Percentiles rank a stretch among this genome's conserved stretches.
Evolutionary conservation across 2,113 vertebrate species (phyloP).

Genomic region (Deroptyus accipitrinus): DNA sequence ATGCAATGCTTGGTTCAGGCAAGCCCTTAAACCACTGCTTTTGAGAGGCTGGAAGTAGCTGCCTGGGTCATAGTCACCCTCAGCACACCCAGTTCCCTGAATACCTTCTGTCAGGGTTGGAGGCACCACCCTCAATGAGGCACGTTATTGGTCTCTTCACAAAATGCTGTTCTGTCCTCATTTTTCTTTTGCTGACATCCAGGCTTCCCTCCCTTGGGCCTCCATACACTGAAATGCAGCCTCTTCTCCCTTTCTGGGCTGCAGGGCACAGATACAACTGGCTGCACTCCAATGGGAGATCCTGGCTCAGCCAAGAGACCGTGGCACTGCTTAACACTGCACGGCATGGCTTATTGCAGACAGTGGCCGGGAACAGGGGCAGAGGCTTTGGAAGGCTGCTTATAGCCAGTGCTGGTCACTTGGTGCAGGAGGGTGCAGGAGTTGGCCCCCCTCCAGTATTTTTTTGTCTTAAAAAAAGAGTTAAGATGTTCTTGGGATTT

Average conservation of each 20-base stretch:
- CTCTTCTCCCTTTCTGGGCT: neutral
- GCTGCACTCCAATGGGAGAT: neutral
- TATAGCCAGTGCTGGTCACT: fast-evolving
- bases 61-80: neutral
- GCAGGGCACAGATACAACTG: neutral
- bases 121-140: neutral
- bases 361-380: neutral
- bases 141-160: neutral
- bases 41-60: neutral
- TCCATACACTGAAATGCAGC: neutral
- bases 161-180: neutral
- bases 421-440: neutral
- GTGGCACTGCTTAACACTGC: neutral
- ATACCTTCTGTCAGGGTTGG: neutral
- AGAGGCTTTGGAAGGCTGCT: neutral
- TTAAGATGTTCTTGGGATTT: neutral
- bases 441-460: neutral
- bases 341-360: fast-evolving
- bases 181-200: neutral
- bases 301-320: neutral
- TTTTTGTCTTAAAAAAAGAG: neutral
- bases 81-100: neutral
- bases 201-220: neutral
- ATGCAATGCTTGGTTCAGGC: neutral
- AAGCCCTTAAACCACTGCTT: neutral